phyloP scores from a whole-genome alignment of 23 tunicate species.

The Trididemnum nubilum region DNA sequence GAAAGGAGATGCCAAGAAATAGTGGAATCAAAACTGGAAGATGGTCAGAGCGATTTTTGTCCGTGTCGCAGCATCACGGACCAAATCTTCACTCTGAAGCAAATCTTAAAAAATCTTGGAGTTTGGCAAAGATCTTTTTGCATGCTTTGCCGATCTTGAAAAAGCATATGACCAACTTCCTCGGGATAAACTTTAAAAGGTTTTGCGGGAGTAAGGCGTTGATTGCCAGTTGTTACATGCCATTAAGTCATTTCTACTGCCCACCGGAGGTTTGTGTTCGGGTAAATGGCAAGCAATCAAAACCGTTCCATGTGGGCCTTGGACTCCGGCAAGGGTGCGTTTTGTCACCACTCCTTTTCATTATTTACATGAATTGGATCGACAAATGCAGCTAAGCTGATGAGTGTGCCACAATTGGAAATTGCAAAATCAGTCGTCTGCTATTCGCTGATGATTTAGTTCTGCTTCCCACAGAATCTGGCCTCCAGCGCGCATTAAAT shows the following conservation, averaged over 20 bases:
- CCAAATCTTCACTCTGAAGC: background rate
- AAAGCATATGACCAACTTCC: too few relatives aligned
- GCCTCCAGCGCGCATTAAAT: background rate
- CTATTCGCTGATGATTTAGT: background rate
- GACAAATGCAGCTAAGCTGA: background rate
- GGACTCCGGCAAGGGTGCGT: background rate
- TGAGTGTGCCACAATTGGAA: background rate
- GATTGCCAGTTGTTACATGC: background rate
- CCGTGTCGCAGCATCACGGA: background rate
- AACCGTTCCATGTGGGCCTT: background rate
- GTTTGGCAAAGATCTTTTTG: too few relatives aligned
- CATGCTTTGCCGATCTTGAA: too few relatives aligned
- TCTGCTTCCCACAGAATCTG: background rate
- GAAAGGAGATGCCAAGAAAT: slow-evolving; percentile 11
- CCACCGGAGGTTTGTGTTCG: background rate
- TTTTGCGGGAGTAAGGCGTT: background rate
- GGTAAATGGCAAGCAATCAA: background rate
- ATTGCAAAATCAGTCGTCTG: background rate
- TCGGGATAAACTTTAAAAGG: background rate
- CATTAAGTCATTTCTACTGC: background rate
- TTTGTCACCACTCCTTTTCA: background rate
- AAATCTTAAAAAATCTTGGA: background rate
- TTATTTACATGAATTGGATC: slow-evolving; percentile 5
- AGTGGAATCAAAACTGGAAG: background rate
- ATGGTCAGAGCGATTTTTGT: background rate